Percentiles rank a stretch among this genome's conserved stretches.
Evolutionary conservation across 2,113 vertebrate species (phyloP).

Genomic region (Caranx ignobilis): DNA sequence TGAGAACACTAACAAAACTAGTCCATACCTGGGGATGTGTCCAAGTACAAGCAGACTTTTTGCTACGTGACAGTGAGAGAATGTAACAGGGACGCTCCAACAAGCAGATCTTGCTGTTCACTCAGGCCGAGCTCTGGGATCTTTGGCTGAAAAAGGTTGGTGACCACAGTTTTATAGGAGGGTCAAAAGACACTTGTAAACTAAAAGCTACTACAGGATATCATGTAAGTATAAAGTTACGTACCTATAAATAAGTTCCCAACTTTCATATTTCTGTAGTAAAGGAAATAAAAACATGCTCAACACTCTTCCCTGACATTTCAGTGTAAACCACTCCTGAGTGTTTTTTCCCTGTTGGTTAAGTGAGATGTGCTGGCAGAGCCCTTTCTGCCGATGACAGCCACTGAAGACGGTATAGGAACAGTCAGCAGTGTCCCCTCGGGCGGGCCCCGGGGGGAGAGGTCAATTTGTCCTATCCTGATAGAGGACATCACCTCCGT

Average conservation of each 20-base stretch:
- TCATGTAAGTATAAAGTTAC: not conserved
- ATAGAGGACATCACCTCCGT: slow-evolving; percentile 64
- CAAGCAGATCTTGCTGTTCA: no score
- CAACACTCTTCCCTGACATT: not conserved
- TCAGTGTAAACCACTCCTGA: not conserved
- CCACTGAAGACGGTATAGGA: slow-evolving; percentile 47
- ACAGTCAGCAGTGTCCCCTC: slow-evolving; percentile 60
- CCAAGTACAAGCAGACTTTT: no score
- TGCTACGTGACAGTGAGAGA: no score
- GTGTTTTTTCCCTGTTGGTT: slow-evolving; percentile 20
- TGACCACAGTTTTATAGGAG: no score
- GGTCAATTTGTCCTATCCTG: slow-evolving; percentile 63
- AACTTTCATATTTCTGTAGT: not conserved
- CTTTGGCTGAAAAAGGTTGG: no score
- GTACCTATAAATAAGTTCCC: not conserved
- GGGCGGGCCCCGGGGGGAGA: slow-evolving; percentile 52
- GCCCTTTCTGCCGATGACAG: slow-evolving; percentile 57
- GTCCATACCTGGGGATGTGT: no score
- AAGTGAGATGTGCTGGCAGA: slow-evolving; percentile 61
- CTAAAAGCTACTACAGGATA: not conserved
- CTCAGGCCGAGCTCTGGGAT: no score
- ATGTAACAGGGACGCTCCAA: no score
- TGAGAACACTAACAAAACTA: no score
- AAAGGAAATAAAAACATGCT: slow-evolving; percentile 1
- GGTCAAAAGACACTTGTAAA: not conserved